A percentile compares a stretch with the other conserved stretches of the same genome.
These are phyloP conservation scores for Agrenia bidenticulata DNA, from an alignment of 2,888 invertebrate genomes.

Conservation along the genomic window DNA sequence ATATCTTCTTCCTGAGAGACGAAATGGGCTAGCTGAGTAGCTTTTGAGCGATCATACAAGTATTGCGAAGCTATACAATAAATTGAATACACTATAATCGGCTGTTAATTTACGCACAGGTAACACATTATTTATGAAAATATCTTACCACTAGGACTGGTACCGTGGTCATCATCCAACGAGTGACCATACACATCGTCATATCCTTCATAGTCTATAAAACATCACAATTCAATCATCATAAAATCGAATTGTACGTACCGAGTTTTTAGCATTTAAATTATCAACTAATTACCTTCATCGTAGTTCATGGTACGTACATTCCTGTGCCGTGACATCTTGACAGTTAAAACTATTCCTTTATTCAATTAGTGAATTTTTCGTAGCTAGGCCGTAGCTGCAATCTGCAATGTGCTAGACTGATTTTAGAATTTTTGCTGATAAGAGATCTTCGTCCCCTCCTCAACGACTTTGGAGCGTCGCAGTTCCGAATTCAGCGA, in stretches of 20 bases:
- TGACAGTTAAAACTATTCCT: background rate
- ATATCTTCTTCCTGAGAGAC: slow-evolving; percentile 66
- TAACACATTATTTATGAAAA: slow-evolving; percentile 1
- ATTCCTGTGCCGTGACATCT: slow-evolving; percentile 84
- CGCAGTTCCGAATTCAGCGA: no score
- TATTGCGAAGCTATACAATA: slow-evolving; percentile 64
- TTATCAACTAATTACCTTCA: slow-evolving; percentile 63
- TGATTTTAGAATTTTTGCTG: no score
- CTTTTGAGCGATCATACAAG: slow-evolving; percentile 70
- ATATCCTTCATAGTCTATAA: slow-evolving; percentile 80
- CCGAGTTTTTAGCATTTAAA: background rate
- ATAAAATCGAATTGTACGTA: background rate
- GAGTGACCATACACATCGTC: slow-evolving; percentile 92
- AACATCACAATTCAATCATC: slow-evolving; percentile 28
- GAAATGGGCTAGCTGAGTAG: slow-evolving; percentile 67
- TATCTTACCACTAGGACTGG: slow-evolving; percentile 73
- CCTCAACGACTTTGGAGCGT: no score
- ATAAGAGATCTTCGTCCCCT: no score
- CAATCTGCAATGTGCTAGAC: no score
- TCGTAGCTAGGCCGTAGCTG: no score
- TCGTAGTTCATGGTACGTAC: slow-evolving; percentile 80
- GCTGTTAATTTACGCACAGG: background rate
- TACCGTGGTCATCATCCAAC: slow-evolving; percentile 86
- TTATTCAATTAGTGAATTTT: no score
- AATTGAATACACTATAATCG: slow-evolving; percentile 1